A percentile compares a stretch with the other conserved stretches of the same genome.
Evolutionary conservation across 2,797 vertebrate genomes (phyloP).

Genomic region (Harpagifer antarcticus): DNA sequence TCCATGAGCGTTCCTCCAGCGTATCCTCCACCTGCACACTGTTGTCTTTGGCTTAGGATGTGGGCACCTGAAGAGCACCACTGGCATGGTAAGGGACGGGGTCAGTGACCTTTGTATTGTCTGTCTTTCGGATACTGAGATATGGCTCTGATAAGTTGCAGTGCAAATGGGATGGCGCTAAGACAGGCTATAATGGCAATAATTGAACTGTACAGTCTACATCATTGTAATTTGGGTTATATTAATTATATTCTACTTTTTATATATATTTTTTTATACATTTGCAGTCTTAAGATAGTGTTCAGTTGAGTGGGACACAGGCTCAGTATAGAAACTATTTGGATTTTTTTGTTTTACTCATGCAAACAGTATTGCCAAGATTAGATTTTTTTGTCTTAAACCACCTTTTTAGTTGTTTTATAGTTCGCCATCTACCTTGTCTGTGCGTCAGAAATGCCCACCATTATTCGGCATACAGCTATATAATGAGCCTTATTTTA

Average conservation of each 20-base stretch:
- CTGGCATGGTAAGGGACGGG: constrained; percentile 6
- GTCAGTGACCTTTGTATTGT: constrained; percentile 11
- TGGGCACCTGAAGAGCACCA: constrained; percentile 37
- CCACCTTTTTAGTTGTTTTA: constrained; percentile 77
- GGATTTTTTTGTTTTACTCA: constrained; percentile 67
- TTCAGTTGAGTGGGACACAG: constrained; percentile 50
- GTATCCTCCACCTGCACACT: constrained; percentile 87
- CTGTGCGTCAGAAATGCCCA: constrained; percentile 24
- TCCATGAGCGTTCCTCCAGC: constrained; percentile 85
- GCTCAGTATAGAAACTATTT: constrained; percentile 48
- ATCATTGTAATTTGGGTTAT: constrained; percentile 36
- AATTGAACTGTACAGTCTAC: constrained; percentile 41
- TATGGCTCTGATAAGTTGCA: constrained; percentile 16
- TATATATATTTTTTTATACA: constrained; percentile 30
- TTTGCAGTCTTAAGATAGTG: constrained; percentile 36
- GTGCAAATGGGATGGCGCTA: constrained; percentile 26
- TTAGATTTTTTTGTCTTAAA: constrained; percentile 70
- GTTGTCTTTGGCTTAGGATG: constrained; percentile 65
- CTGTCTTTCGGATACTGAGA: constrained; percentile 7
- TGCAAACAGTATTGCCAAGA: constrained; percentile 35
- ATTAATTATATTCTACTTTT: constrained; percentile 29
- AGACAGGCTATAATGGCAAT: constrained; percentile 33
- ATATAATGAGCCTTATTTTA: constrained; percentile 50
- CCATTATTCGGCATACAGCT: constrained; percentile 29
- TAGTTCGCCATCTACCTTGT: constrained; percentile 36